Conservation (phyloP, 1,140 invertebrate genomes). For the Sitobion miscanthi region DNA sequence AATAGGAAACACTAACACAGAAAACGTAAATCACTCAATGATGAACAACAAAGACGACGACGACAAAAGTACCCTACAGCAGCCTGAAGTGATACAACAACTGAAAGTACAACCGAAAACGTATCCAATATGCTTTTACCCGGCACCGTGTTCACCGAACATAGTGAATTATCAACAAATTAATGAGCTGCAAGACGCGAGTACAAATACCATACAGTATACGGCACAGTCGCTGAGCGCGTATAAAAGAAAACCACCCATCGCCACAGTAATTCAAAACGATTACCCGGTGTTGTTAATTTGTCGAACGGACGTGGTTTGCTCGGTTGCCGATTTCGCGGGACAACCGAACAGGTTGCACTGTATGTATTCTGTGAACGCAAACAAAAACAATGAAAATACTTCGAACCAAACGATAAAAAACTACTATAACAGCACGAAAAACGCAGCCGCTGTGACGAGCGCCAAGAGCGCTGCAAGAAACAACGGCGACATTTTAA, state of each 20-base stretch:
- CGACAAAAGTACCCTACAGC: not conserved
- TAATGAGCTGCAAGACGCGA: not conserved
- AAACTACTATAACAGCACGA: not conserved
- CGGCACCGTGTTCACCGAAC: constrained; percentile 6
- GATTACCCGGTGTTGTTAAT: constrained; percentile 17
- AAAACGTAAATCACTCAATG: not conserved
- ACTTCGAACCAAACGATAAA: not conserved
- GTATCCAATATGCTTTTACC: constrained; percentile 36
- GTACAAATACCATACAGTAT: not conserved
- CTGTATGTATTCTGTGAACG: not conserved
- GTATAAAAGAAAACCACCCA: not conserved
- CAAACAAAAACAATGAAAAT: not conserved
- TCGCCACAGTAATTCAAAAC: not conserved
- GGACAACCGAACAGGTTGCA: constrained; percentile 30
- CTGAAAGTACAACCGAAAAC: not conserved
- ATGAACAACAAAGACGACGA: not conserved
- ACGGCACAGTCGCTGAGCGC: constrained; percentile 1
- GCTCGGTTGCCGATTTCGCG: not conserved
- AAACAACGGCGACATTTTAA: constrained; percentile 13
- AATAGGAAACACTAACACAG: not conserved
- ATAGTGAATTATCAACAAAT: not conserved
- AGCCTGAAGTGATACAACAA: not conserved
- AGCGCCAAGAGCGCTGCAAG: not conserved
- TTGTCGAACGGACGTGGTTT: not conserved
- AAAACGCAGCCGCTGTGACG: too few relatives aligned